Conservation (phyloP, 2,113 vertebrate genomes). For the Tachuris rubrigastra region DNA sequence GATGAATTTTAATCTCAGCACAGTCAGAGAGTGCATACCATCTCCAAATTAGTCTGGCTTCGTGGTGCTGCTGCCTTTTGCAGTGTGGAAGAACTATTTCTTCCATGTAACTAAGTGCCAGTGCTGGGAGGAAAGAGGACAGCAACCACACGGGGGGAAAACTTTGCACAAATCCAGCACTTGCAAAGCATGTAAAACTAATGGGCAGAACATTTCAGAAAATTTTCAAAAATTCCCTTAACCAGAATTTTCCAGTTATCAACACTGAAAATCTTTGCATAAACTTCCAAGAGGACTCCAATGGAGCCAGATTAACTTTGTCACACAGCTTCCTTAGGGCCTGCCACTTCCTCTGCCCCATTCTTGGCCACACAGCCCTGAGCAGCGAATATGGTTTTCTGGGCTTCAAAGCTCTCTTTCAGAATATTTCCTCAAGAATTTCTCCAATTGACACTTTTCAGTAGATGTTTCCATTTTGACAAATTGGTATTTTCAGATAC, state of each 20-base stretch:
- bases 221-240: neutral
- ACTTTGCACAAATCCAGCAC: neutral
- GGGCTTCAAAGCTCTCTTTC: neutral
- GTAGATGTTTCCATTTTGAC: neutral
- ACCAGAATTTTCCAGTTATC: neutral
- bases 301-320: neutral
- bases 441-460: neutral
- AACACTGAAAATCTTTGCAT: neutral
- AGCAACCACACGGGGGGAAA: neutral
- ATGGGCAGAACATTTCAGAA: neutral
- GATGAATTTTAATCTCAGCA: neutral
- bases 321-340: neutral
- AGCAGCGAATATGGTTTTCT: neutral
- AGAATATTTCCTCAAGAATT: neutral
- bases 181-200: neutral
- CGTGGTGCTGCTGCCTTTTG: neutral
- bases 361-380: neutral
- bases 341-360: neutral
- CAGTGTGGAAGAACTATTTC: neutral
- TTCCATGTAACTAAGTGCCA: accelerated
- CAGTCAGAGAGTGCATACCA: neutral
- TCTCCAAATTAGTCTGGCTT: neutral
- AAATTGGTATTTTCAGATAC: neutral
- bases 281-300: neutral
- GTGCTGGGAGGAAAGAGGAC: neutral